A percentile compares a stretch with the other conserved stretches of the same genome.
Conservation (phyloP, 2,113 vertebrate species). For the Podocnemis expansa region DNA sequence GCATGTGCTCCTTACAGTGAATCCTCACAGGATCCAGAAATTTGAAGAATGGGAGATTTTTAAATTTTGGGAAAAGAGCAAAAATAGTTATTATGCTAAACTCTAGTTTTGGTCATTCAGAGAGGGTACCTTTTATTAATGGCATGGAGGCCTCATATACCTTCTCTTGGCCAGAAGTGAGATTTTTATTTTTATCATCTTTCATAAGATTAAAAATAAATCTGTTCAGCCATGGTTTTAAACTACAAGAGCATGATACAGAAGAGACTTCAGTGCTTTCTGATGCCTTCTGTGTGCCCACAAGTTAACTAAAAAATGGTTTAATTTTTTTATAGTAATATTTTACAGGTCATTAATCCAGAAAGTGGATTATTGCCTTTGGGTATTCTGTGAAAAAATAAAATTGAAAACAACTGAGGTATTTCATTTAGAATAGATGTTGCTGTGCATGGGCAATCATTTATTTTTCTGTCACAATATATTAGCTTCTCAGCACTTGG, state of each 20-base stretch:
- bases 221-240: neutral
- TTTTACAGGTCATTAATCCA: slow-evolving; percentile 63
- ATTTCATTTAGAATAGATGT: slow-evolving; percentile 44
- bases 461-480: slow-evolving; percentile 27
- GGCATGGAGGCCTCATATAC: slow-evolving; percentile 25
- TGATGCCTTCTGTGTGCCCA: slow-evolving; percentile 7
- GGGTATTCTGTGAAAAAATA: slow-evolving; percentile 44
- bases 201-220: slow-evolving; percentile 25
- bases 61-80: neutral
- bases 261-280: neutral
- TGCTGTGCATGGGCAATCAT: slow-evolving; percentile 11
- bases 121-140: slow-evolving; percentile 19
- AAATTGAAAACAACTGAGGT: slow-evolving; percentile 33
- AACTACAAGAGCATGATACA: slow-evolving; percentile 9
- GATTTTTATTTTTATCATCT: neutral
- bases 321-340: slow-evolving; percentile 41
- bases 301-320: slow-evolving; percentile 34
- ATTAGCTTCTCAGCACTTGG: slow-evolving; percentile 6
- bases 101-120: slow-evolving; percentile 13
- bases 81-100: neutral
- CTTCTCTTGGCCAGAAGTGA: slow-evolving; percentile 1
- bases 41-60: neutral
- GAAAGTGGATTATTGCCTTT: slow-evolving; percentile 49
- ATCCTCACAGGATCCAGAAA: too few relatives aligned
- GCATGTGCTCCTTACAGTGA: too few relatives aligned